These are phyloP conservation scores for Strongylocentrotus purpuratus DNA, from an alignment of 35 echinoderm and acorn worm genomes.

Conservation along the genomic window DNA sequence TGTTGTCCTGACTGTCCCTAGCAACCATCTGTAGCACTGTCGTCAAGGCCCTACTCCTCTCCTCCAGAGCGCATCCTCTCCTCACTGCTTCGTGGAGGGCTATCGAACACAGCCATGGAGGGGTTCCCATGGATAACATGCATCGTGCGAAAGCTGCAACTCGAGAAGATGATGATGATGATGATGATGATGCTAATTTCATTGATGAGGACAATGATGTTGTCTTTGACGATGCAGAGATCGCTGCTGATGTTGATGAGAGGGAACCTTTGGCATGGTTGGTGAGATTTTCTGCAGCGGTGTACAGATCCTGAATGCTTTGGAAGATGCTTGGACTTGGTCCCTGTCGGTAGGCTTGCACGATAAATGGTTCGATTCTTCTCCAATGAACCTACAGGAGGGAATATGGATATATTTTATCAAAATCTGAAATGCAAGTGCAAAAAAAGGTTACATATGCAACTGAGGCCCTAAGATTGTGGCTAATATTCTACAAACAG, in stretches of 20 bases:
- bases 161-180: neutral
- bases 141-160: neutral
- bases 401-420: neutral
- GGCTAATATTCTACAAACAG: too few species aligned
- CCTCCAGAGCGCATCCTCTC: neutral
- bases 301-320: neutral
- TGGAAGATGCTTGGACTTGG: conserved; percentile 9
- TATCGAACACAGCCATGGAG: conserved; percentile 21
- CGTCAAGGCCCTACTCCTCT: neutral
- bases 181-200: neutral
- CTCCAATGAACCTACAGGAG: conserved; percentile 19
- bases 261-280: neutral
- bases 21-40: neutral
- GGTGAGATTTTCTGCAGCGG: neutral
- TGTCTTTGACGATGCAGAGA: neutral
- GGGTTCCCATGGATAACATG: conserved; percentile 8
- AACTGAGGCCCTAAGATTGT: too few species aligned
- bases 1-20: neutral
- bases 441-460: too few species aligned
- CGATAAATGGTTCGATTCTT: neutral
- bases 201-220: neutral
- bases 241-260: neutral
- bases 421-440: too few species aligned
- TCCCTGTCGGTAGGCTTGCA: neutral
- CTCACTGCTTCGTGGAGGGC: neutral